Evolutionary conservation across 2,797 vertebrate genomes (phyloP), one percentile per base, ranked within the genome.

Genomic region (Chromobotia macracanthus): DNA sequence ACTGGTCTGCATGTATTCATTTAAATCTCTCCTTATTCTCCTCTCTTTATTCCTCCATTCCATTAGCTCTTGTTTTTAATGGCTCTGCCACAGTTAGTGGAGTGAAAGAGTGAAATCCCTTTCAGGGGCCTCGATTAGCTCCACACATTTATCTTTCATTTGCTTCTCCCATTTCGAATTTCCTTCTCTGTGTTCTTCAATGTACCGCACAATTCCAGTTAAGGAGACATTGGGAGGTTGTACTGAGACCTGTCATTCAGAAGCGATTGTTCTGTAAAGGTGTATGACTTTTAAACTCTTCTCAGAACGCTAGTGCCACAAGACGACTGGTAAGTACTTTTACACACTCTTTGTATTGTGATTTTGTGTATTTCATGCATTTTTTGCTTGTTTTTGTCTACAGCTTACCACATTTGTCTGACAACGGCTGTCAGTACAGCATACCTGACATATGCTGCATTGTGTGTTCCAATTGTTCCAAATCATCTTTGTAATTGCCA

Each of bases 121-220:
- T 71, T 80, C 80, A 82, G 79, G 75, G 79, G 76, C 63, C 70
- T 50, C 76, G 67, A 83, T 78, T 63, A 78, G 46, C 72, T 83
- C 69, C 69, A 68, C 71, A 64, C 60, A 56, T 73, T 61, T 77
- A 70, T 77, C 78, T 75, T 44, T 18, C 50, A 35, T 75, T 84
- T 73, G 19, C 80, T 80, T 58, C 72, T 89, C 80, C 67, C 41
- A 73, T 64, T 66, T 68, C 15, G 16, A 65, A 31, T 41, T 31
- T 72, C 56, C 82, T 83, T 78, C 76, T 82, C 83, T 74, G 74
- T 83, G 70, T 50, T 77, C 51, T 77, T 48, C 16, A 72, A 77
- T 46, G 41, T 82, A 56, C 82, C 84, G 87, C 92, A 93, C 86
- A 89, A 53, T 79, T 71, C 89, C 90, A 91, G 91, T 95, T 93